Base-by-base conservation (phyloP, 1,140 invertebrate species). In the Pararge aegeria region DNA sequence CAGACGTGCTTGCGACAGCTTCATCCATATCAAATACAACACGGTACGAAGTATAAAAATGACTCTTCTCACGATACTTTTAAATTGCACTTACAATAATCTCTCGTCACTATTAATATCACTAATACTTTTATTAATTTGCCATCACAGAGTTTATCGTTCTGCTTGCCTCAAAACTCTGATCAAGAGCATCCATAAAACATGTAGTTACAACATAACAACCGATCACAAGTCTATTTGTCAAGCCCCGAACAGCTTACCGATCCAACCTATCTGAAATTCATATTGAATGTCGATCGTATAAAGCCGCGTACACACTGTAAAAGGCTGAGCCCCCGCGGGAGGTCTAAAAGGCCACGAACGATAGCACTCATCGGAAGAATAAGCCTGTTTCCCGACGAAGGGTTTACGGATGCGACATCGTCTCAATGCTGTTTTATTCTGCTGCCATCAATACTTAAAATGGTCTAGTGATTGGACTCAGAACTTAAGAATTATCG, bases 301-400 rank as follows among this genome's bases (percentile, higher is more conserved):
- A 80, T 83, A 84, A 82, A 85, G 80, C 68, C 67, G 74, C 62
- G 75, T 80, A 83, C 75, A 85, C 77, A 73, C 74, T 80, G 82
- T 87, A 85, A 87, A 87, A 85, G 83, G 81, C 80, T 82, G 70
- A 80, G 73, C 70, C 76, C 83, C 81, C 80, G 66, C 68, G 82
- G 77, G 79, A 78, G 70, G 64, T 65, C 75, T 76, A 70, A 82
- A 75, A 81, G 78, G 79, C 74, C 78, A 78, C 62, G 71, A 79
- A 74, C 76, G 80, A 83, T 85, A 81, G 82, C 83, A 87, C 86
- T 87, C 86, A 86, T 89, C 81, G 82, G 62, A 69, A 75, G 84
- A 84, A 87, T 89, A 89, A 89, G 86, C 86, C 78, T 87, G 86
- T 89, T 89, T 89, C 81, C 82, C 83, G 78, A 80, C 85, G 78